These are phyloP conservation scores for Formicarius rufipectus DNA, from an alignment of 2,113 vertebrate genomes.

Conservation along the genomic window DNA sequence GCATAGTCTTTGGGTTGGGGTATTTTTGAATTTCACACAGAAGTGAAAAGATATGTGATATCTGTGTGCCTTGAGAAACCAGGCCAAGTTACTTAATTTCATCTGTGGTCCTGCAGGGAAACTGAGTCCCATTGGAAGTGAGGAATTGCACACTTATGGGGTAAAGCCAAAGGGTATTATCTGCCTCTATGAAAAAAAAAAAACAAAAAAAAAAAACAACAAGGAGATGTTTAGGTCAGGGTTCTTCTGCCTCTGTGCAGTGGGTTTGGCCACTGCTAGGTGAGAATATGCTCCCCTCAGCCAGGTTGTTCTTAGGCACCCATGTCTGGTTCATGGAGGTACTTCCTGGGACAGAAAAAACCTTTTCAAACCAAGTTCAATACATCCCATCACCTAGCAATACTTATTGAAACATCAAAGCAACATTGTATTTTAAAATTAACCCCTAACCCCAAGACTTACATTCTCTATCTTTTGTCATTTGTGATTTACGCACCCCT, in stretches of 20 bases:
- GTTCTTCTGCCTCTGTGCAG: background rate
- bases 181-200: background rate
- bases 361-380: background rate
- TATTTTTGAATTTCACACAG: background rate
- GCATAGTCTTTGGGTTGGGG: background rate
- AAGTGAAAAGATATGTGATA: background rate
- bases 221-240: background rate
- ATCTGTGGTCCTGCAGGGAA: background rate
- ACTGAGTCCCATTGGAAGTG: background rate
- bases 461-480: background rate
- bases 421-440: background rate
- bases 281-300: background rate
- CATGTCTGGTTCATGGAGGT: accelerated
- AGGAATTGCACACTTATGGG: background rate
- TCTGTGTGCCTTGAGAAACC: background rate
- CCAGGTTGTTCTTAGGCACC: background rate
- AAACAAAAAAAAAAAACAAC: background rate
- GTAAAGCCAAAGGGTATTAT: background rate
- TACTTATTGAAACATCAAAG: background rate
- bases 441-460: background rate
- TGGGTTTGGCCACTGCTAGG: accelerated
- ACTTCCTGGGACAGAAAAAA: background rate
- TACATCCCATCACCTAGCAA: background rate
- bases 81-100: background rate
- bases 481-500: background rate